Conservation (phyloP, 2,888 invertebrate genomes). For the Adelphocoris suturalis region DNA sequence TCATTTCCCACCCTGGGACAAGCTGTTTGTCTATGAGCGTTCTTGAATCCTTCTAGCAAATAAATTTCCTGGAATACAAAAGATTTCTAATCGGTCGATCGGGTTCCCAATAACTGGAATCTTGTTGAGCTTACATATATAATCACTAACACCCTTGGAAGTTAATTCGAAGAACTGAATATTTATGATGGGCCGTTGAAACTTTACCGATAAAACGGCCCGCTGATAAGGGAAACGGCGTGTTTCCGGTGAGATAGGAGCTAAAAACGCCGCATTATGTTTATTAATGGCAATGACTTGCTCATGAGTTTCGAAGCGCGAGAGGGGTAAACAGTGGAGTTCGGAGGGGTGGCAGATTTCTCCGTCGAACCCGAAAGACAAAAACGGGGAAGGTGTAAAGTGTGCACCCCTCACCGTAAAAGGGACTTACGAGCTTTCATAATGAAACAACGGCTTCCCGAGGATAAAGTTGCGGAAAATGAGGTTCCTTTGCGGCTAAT, state of each 20-base stretch:
- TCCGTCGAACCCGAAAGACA: background rate
- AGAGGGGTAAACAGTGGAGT: background rate
- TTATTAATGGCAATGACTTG: slow-evolving; percentile 41
- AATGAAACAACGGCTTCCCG: slow-evolving; percentile 43
- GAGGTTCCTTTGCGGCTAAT: slow-evolving; percentile 43
- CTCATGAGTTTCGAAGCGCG: slow-evolving; percentile 40
- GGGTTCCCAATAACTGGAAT: too few relatives aligned
- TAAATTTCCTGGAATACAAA: too few relatives aligned
- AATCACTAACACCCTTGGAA: too few relatives aligned
- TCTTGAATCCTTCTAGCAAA: too few relatives aligned
- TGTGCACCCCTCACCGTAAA: background rate
- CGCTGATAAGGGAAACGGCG: slow-evolving; percentile 35
- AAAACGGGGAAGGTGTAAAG: slow-evolving; percentile 7
- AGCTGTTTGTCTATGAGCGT: too few relatives aligned
- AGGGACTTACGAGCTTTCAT: slow-evolving; percentile 41
- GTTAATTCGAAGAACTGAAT: background rate
- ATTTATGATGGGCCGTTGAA: background rate
- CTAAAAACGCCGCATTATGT: slow-evolving; percentile 55
- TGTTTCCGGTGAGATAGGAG: slow-evolving; percentile 44
- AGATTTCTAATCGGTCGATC: too few relatives aligned
- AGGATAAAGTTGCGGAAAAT: slow-evolving; percentile 17
- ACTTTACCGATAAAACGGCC: slow-evolving; percentile 1
- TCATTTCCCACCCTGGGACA: too few relatives aligned
- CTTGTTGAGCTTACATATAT: too few relatives aligned
- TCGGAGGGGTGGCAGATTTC: background rate